Evolutionary conservation across 1,140 invertebrate genomes (phyloP), one percentile per base, ranked within the genome.

Genomic region (Penaeus vannamei): DNA sequence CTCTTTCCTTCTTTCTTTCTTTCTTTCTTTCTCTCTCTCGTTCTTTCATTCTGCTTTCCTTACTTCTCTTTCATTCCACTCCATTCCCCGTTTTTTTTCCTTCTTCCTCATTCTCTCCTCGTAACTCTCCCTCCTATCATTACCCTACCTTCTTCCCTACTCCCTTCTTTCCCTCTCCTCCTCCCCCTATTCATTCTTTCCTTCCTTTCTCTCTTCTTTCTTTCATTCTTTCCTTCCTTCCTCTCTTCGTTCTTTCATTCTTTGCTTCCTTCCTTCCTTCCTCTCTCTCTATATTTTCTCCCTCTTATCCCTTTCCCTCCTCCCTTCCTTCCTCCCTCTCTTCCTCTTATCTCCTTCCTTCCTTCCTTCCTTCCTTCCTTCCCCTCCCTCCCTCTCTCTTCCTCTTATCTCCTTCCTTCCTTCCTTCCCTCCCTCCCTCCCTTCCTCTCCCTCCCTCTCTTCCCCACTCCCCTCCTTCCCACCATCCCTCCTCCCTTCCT

Each of bases 361-460:
- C n/a, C 5, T 42, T 7, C 36, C 36, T 42, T 7, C 8, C 36
- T 42, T 4, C 36, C 36, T 42, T 7, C 3, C 36, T 42, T 7
- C 36, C 36, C 8, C 36, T 42, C 36, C 8, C 36, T 5, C 36
- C 8, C 36, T 42, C 36, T 36, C 36, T n/a, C 20, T 29, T 5
- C 14, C 29, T 76, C 42, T 32, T 26, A 76, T 76, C 7, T 17
- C 42, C 72, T 76, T 77, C 72, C 29, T n/a, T 77, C 72, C 29
- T n/a, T 77, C 72, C 29, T n/a, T 77, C 72, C 29, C 72, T 77
- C 72, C 29, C 72, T 77, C 72, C 23, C 72, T 77, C 72, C 32
- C 72, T 77, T 26, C 23, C n/a, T 20, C 72, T 36, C 72, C 32
- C 72, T 36, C 72, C 32, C 72, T 77, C 72, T 77, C 72, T 77